Evolutionary conservation across 2,888 invertebrate genomes (phyloP), one percentile per base, ranked within the genome.

Genomic region (Hydraecia micacea): DNA sequence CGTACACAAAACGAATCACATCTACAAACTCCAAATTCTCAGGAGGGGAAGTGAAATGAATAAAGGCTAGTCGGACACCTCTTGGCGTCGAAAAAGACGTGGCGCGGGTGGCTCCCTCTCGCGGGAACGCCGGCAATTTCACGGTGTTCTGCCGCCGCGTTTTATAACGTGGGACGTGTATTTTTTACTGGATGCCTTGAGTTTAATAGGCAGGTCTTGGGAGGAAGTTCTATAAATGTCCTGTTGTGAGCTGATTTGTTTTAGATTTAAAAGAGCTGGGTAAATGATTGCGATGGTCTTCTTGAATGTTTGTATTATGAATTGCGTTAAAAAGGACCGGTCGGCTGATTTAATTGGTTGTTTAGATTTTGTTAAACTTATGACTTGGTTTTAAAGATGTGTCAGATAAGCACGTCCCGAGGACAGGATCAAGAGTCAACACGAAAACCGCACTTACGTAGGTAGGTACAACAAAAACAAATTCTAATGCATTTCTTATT

Each of bases 121-220:
- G 58, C 62, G 88, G 87, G 87, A 84, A 69, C 74, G 72, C 74
- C 83, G 78, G 90, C 91, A 92, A 92, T 92, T 92, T 92, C 91
- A 92, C 91, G 92, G 85, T 89, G 83, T 86, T 77, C 81, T 86
- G 89, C 87, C 86, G 83, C 84, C 80, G 73, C 89, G 82, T 84
- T 79, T 86, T 88, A 88, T 85, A 88, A 88, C 82, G 79, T 86
- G 80, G 66, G 77, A 78, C 78, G 80, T 63, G 71, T 79, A 80
- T 84, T 88, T 89, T 87, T 79, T 85, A 70, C 75, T 67, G 60
- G 85, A 87, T 80, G 73, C 77, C 75, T 81, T 73, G 73, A 73
- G n/a, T 84, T 89, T 88, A 87, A 88, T 84, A 89, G 87, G 85
- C 79, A 87, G 75, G 87, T 84, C 84, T 84, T 79, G 79, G 83